phyloP scores from a whole-genome alignment of 1,140 invertebrate species.

The Wiebesia pumilae region DNA sequence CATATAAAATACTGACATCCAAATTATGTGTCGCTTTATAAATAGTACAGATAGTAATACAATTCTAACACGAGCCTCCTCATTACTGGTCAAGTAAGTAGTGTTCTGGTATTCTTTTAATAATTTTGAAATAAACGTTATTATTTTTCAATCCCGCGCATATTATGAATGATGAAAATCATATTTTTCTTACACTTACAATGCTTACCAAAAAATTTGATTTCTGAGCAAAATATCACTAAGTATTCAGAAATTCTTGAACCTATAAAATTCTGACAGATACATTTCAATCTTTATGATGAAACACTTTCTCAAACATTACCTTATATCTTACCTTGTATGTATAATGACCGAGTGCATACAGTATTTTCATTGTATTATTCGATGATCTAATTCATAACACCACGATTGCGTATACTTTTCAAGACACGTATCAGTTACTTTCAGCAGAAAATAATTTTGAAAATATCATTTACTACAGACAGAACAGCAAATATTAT shows the following conservation, averaged over 20 bases:
- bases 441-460: neutral
- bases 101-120: too few relatives aligned
- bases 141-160: too few relatives aligned
- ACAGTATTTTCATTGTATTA: neutral
- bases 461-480: neutral
- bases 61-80: too few relatives aligned
- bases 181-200: too few relatives aligned
- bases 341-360: neutral
- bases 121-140: too few relatives aligned
- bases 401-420: neutral
- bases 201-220: too few relatives aligned
- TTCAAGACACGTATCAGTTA: neutral
- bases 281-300: too few relatives aligned
- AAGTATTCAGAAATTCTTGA: neutral
- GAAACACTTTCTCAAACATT: neutral
- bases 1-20: too few relatives aligned
- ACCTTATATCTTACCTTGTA: neutral
- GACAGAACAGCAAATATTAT: neutral
- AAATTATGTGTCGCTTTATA: too few relatives aligned
- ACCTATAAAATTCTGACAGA: neutral
- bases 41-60: too few relatives aligned
- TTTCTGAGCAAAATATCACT: neutral
- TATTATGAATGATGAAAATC: too few relatives aligned
- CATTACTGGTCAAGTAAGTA: too few relatives aligned
- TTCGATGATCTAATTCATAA: neutral